Conservation (phyloP, 2,888 invertebrate genomes). For the Cryptocheilus praepositus region DNA sequence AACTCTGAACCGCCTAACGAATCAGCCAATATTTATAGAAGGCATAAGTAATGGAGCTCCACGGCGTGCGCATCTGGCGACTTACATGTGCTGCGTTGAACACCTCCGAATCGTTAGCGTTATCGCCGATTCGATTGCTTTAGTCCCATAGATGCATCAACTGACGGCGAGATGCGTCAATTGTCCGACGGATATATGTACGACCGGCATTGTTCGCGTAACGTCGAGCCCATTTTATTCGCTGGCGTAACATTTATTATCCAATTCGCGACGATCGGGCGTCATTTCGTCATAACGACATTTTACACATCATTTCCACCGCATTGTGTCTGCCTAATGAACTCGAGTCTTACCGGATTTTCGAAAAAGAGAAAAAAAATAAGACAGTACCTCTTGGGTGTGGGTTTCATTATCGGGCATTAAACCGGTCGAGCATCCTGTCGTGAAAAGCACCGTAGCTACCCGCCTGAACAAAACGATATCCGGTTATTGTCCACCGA, state of each 20-base stretch:
- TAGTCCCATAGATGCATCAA: neutral
- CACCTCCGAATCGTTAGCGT: neutral
- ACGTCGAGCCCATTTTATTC: too few relatives aligned
- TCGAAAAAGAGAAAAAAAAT: constrained; percentile 1
- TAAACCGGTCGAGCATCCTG: constrained; percentile 19
- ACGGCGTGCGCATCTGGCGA: too few relatives aligned
- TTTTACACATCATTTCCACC: neutral
- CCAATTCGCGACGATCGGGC: too few relatives aligned
- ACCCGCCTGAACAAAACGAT: constrained; percentile 10
- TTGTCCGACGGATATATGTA: too few relatives aligned
- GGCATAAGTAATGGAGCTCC: constrained; percentile 35
- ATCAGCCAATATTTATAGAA: constrained; percentile 55
- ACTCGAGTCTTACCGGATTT: neutral
- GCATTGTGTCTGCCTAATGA: too few relatives aligned
- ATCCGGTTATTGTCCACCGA: constrained; percentile 23
- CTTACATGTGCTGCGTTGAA: too few relatives aligned
- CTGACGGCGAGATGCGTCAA: neutral
- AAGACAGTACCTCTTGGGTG: constrained; percentile 6
- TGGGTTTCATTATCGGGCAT: constrained; percentile 18
- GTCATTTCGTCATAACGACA: neutral
- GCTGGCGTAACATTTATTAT: too few relatives aligned
- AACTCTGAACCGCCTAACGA: constrained; percentile 51
- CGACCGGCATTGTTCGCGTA: too few relatives aligned
- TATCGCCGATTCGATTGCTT: neutral
- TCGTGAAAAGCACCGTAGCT: constrained; percentile 15